phyloP scores from a whole-genome alignment of 2,797 vertebrate genomes.

The Synaphobranchus kaupii region DNA sequence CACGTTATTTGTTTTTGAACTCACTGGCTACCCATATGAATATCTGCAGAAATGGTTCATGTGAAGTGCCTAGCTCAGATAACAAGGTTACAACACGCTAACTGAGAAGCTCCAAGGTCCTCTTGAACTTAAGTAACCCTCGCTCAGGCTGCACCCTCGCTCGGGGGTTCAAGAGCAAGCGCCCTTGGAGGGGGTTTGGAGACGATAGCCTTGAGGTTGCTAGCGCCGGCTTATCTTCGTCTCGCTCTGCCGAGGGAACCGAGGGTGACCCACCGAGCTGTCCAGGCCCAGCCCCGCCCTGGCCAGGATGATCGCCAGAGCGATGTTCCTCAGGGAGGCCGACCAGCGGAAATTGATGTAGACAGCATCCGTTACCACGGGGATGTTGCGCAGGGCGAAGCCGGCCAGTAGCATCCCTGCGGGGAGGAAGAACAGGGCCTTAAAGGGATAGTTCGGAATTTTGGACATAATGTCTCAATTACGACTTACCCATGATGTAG shows the following conservation, averaged over 20 bases:
- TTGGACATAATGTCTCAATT: no score
- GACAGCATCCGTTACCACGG: conserved; percentile 72
- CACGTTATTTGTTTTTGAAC: background rate
- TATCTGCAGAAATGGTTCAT: background rate
- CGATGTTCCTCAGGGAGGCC: conserved; percentile 85
- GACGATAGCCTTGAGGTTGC: background rate
- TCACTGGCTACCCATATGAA: background rate
- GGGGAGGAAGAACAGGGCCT: conserved; percentile 29
- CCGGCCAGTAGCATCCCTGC: conserved; percentile 94
- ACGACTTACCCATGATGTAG: no score
- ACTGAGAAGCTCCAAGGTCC: background rate
- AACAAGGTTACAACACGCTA: background rate
- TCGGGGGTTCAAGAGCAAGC: background rate
- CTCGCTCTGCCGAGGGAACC: background rate
- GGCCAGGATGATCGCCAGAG: conserved; percentile 87
- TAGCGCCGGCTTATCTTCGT: background rate
- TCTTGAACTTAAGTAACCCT: background rate
- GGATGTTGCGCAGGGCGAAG: conserved; percentile 86
- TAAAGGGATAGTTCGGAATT: no score
- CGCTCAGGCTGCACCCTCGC: background rate
- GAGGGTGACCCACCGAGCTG: conserved; percentile 72
- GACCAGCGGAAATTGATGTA: conserved; percentile 84
- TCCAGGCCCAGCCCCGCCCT: conserved; percentile 92
- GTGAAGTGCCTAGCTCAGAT: background rate
- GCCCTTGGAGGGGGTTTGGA: background rate